Percentiles rank a stretch among this genome's conserved stretches.
Conservation (phyloP, 2,113 vertebrate species). For the Sisor rabdophorus region DNA sequence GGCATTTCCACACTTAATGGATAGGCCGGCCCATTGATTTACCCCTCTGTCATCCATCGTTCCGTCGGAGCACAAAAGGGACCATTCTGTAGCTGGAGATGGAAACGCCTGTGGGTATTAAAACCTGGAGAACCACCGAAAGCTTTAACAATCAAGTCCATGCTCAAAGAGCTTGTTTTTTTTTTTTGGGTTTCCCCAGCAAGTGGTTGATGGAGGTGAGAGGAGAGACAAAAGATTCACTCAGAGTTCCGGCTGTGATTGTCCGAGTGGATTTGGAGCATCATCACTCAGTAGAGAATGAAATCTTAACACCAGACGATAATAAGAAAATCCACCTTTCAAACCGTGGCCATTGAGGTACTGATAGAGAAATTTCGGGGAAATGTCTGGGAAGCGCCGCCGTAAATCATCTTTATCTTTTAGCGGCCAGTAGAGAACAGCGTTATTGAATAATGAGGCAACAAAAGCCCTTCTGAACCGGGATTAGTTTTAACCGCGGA, state of each 20-base stretch:
- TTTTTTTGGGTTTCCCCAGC: neutral
- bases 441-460: neutral
- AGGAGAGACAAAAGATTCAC: slow-evolving; percentile 31
- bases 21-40: slow-evolving; percentile 31
- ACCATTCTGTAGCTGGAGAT: slow-evolving; percentile 21
- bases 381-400: neutral
- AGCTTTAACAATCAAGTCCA: neutral
- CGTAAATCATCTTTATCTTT: slow-evolving; percentile 20
- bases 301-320: neutral
- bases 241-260: slow-evolving; percentile 13
- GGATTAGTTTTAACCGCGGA: neutral
- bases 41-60: slow-evolving; percentile 18
- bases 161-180: neutral
- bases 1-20: slow-evolving; percentile 36
- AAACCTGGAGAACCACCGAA: slow-evolving; percentile 13
- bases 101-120: slow-evolving; percentile 18
- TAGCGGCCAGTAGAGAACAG: neutral
- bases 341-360: neutral
- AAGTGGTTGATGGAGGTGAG: neutral
- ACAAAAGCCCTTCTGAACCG: neutral
- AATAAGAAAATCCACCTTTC: slow-evolving; percentile 11
- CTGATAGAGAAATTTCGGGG: slow-evolving; percentile 2
- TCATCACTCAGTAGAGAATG: slow-evolving; percentile 32
- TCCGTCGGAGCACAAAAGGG: slow-evolving; percentile 22
- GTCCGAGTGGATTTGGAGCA: slow-evolving; percentile 21